A percentile compares a stretch with the other conserved stretches of the same genome.
phyloP scores from a whole-genome alignment of 2,888 invertebrate genomes.

The Apodemia hepburni region DNA sequence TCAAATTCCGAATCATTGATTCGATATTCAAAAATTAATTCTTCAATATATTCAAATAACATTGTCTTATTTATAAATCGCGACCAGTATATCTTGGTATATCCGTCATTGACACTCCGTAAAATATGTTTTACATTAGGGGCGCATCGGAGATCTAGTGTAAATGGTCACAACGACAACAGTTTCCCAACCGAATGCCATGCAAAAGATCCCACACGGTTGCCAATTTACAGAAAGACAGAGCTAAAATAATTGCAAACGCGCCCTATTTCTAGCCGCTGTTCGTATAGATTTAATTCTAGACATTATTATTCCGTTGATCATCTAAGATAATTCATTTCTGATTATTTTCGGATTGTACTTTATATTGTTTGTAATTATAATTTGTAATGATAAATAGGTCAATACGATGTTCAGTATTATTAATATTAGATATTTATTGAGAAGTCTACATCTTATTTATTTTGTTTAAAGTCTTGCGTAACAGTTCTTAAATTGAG shows the following conservation, averaged over 20 bases:
- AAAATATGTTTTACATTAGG: conserved; percentile 34
- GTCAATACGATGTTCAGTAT: neutral
- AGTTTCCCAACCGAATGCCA: conserved; percentile 78
- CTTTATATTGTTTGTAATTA: conserved; percentile 3
- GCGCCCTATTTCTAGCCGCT: conserved; percentile 74
- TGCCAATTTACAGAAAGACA: conserved; percentile 81
- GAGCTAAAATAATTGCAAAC: conserved; percentile 78
- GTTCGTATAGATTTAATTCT: conserved; percentile 72
- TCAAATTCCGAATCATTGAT: neutral
- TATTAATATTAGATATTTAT: neutral
- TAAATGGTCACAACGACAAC: conserved; percentile 56
- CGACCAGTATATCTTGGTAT: conserved; percentile 54
- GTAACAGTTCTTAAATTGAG: neutral
- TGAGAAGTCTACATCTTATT: neutral
- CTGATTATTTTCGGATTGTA: conserved; percentile 13
- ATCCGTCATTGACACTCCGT: conserved; percentile 44
- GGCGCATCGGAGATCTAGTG: conserved; percentile 48
- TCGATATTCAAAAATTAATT: conserved; percentile 33
- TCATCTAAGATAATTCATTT: conserved; percentile 13
- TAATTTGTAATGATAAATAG: conserved; percentile 9
- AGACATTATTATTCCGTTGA: conserved; percentile 50
- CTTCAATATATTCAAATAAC: conserved; percentile 76
- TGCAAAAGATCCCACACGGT: conserved; percentile 72
- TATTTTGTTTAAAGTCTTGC: neutral
- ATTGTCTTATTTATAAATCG: conserved; percentile 70